These are phyloP conservation scores for Rhodeus uyekii DNA, from an alignment of 2,797 vertebrate species.

Conservation along the genomic window DNA sequence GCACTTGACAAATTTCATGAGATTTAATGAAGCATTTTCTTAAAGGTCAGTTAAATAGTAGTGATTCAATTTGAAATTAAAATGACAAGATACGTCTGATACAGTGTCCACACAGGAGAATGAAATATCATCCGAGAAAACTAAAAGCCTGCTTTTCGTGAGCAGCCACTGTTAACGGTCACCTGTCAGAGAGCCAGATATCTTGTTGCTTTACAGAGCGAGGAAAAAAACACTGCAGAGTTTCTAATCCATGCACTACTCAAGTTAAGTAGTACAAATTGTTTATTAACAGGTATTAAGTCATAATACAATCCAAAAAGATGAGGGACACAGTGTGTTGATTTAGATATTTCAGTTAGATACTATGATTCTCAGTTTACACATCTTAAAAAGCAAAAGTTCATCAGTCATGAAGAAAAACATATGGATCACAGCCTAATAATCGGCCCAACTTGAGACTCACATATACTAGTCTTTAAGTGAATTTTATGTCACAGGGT, in stretches of 20 bases:
- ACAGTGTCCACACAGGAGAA: slow-evolving; percentile 59
- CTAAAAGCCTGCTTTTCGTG: slow-evolving; percentile 60
- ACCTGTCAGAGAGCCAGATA: slow-evolving; percentile 69
- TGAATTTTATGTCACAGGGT: not conserved
- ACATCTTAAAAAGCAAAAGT: slow-evolving; percentile 39
- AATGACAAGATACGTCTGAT: slow-evolving; percentile 45
- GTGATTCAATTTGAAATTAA: slow-evolving; percentile 28
- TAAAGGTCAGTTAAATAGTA: slow-evolving; percentile 10
- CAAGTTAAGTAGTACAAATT: slow-evolving; percentile 69
- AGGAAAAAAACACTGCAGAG: slow-evolving; percentile 65
- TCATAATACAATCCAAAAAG: slow-evolving; percentile 63
- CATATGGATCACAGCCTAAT: slow-evolving; percentile 31
- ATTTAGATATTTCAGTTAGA: slow-evolving; percentile 60
- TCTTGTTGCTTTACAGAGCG: slow-evolving; percentile 68
- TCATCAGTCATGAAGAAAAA: slow-evolving; percentile 35
- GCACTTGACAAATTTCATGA: slow-evolving; percentile 2
- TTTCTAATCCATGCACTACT: slow-evolving; percentile 70
- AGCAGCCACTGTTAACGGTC: slow-evolving; percentile 66
- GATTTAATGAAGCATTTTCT: not conserved
- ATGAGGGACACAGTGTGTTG: slow-evolving; percentile 56
- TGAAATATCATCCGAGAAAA: slow-evolving; percentile 53
- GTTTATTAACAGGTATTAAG: slow-evolving; percentile 73
- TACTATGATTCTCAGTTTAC: slow-evolving; percentile 54
- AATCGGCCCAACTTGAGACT: not conserved
- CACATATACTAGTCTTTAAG: not conserved